A percentile compares a stretch with the other conserved stretches of the same genome.
Conservation (phyloP, 2,113 vertebrate genomes). For the Anarhynchus alexandrinus region DNA sequence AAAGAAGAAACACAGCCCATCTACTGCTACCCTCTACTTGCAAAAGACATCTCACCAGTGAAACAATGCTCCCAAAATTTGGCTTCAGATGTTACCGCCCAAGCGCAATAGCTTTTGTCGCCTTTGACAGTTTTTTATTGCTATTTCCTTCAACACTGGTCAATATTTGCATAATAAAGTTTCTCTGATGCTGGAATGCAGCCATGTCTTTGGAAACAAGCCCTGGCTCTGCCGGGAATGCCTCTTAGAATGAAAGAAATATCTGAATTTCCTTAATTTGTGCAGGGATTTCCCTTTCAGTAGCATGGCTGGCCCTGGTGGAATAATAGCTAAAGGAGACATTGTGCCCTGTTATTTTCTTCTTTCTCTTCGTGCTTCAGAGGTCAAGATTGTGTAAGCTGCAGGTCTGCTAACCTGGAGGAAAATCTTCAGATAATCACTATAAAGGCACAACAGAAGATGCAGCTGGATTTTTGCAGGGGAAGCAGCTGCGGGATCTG, state of each 20-base stretch:
- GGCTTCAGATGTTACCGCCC: not conserved
- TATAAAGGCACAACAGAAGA: not conserved
- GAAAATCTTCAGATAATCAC: not conserved
- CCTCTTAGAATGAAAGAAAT: not conserved
- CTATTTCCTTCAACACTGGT: slow-evolving; percentile 8
- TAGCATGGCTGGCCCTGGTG: not conserved
- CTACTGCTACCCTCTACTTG: not conserved
- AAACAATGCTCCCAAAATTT: not conserved
- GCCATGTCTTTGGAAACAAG: slow-evolving; percentile 20
- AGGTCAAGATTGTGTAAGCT: not conserved
- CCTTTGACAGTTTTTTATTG: not conserved
- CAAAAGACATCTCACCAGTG: not conserved
- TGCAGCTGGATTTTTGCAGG: not conserved
- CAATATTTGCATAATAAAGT: slow-evolving; percentile 36
- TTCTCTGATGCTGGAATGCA: not conserved
- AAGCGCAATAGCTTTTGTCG: not conserved
- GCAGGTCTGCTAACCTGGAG: not conserved
- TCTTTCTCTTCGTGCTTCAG: not conserved
- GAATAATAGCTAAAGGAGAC: not conserved
- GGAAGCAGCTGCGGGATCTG: slow-evolving; percentile 12
- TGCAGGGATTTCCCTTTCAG: slow-evolving; percentile 31
- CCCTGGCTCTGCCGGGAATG: not conserved
- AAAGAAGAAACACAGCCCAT: not conserved
- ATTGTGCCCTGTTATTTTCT: not conserved
- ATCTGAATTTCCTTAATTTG: slow-evolving; percentile 12